Conservation (phyloP, 2,113 vertebrate species). For the Picathartes gymnocephalus region DNA sequence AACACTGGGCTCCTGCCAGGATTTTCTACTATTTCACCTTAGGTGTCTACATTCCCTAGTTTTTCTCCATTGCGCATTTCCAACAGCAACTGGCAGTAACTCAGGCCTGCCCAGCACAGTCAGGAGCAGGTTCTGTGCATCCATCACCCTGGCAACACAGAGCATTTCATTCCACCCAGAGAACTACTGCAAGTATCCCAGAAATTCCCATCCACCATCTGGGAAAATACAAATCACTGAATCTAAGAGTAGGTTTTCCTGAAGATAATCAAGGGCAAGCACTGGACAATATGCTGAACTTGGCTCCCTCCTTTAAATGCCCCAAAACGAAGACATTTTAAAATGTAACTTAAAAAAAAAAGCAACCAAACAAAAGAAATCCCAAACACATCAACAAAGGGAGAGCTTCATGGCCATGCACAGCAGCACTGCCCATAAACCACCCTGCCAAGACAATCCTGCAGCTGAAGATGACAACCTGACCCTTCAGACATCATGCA, state of each 20-base stretch:
- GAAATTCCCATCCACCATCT: background rate
- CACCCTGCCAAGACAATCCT: background rate
- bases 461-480: background rate
- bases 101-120: background rate
- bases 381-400: background rate
- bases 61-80: background rate
- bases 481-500: background rate
- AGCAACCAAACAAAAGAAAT: background rate
- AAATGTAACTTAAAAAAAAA: background rate
- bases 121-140: background rate
- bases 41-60: accelerated
- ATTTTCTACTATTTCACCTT: background rate
- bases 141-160: background rate
- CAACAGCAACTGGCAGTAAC: background rate
- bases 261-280: background rate
- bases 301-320: background rate
- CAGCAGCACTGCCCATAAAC: background rate
- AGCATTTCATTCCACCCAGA: background rate
- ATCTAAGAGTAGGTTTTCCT: background rate
- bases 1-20: background rate
- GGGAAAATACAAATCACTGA: background rate
- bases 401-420: background rate
- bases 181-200: background rate
- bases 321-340: background rate
- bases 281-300: background rate